Conservation (phyloP, 2,797 vertebrate species). For the Melanotaenia maccullochi region DNA sequence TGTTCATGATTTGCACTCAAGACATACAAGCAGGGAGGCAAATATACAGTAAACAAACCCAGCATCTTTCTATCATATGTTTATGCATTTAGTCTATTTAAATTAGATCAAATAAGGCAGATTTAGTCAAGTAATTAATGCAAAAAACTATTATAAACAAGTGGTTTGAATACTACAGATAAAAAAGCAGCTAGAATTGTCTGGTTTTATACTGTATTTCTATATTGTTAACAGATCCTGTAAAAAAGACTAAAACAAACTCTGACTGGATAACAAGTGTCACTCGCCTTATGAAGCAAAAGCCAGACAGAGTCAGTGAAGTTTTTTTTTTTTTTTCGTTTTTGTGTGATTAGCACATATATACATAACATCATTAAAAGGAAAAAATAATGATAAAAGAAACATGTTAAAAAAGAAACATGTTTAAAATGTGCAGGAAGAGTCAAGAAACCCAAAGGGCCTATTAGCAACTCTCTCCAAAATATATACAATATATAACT, state of each 20-base stretch:
- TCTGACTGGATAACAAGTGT: not conserved
- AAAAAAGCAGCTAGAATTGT: not conserved
- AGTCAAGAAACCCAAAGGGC: too few species aligned
- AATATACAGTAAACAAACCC: constrained; percentile 32
- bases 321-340: too few species aligned
- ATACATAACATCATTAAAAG: too few species aligned
- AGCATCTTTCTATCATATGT: not conserved
- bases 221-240: not conserved
- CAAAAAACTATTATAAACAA: not conserved
- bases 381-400: too few species aligned
- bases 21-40: constrained; percentile 13
- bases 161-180: not conserved
- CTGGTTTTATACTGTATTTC: not conserved
- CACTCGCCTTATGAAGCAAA: not conserved
- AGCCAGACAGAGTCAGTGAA: not conserved
- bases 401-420: too few species aligned
- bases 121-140: not conserved
- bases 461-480: too few species aligned
- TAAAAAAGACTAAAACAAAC: constrained; percentile 2
- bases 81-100: constrained; percentile 1
- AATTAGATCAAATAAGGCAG: constrained; percentile 8
- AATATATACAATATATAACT: too few species aligned
- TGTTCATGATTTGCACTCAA: constrained; percentile 28
- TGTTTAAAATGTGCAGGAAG: too few species aligned
- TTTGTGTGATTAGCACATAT: too few species aligned